Evolutionary conservation across 2,888 invertebrate genomes (phyloP).

Genomic region (Spodoptera littoralis): DNA sequence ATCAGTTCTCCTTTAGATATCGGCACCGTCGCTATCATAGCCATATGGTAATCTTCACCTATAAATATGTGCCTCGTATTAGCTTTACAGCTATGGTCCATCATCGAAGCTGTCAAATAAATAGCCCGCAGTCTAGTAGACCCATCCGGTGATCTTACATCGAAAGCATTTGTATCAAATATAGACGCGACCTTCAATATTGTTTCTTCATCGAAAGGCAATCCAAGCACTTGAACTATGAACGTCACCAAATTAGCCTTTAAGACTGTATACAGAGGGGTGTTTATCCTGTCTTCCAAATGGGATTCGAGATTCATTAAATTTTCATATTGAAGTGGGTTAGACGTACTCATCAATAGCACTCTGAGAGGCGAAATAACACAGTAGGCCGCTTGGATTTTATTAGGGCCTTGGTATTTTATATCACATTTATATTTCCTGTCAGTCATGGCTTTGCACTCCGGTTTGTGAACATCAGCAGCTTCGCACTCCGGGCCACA

Average conservation of each 20-base stretch:
- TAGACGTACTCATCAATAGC: conserved; percentile 88
- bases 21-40: conserved; percentile 90
- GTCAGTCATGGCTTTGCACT: conserved; percentile 90
- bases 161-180: conserved; percentile 92
- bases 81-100: conserved; percentile 92
- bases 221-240: conserved; percentile 87
- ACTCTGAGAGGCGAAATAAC: conserved; percentile 91
- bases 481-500: conserved; percentile 90
- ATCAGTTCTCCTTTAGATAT: conserved; percentile 91
- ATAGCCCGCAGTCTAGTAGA: conserved; percentile 89
- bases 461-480: conserved; percentile 86
- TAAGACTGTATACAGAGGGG: conserved; percentile 89
- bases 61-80: conserved; percentile 92
- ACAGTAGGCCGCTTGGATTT: conserved; percentile 90
- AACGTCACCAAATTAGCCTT: conserved; percentile 90
- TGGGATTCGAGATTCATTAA: conserved; percentile 89
- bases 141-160: conserved; percentile 88
- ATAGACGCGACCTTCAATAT: conserved; percentile 91
- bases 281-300: conserved; percentile 89
- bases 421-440: conserved; percentile 89
- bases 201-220: conserved; percentile 88
- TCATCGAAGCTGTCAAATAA: conserved; percentile 91
- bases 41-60: conserved; percentile 89
- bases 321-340: conserved; percentile 87
- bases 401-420: conserved; percentile 80